Evolutionary conservation across 1,140 invertebrate species (phyloP).

Genomic region (Ylistrum balloti): DNA sequence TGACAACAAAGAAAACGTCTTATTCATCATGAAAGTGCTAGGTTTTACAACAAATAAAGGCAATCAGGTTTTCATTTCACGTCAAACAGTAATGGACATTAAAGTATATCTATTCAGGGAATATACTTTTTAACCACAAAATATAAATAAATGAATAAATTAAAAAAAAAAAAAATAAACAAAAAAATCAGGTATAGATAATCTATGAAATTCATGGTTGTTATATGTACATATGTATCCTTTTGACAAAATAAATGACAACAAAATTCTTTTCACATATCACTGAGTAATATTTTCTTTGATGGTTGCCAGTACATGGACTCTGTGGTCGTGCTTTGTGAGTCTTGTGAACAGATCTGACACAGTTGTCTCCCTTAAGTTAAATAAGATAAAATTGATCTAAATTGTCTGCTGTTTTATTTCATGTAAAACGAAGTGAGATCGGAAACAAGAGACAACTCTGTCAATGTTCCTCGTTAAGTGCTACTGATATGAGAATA

Average conservation of each 20-base stretch:
- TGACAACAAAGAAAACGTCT: neutral
- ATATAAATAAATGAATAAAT: neutral
- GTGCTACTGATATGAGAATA: neutral
- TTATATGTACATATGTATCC: neutral
- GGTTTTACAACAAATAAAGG: neutral
- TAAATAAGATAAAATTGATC: no score
- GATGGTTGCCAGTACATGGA: neutral
- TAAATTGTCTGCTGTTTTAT: no score
- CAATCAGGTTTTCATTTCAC: no score
- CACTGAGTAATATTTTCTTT: no score
- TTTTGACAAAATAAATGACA: neutral
- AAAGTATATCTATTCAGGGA: neutral
- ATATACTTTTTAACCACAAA: neutral
- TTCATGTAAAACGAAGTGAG: neutral
- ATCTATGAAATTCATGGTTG: neutral
- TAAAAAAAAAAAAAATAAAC: neutral
- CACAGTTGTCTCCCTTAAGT: neutral
- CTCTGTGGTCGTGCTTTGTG: neutral
- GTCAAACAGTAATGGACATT: no score
- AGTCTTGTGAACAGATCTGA: neutral
- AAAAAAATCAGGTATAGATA: neutral
- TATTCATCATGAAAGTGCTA: neutral
- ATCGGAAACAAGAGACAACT: neutral
- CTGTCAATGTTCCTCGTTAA: neutral
- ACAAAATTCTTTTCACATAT: neutral